phyloP scores from a whole-genome alignment of 2,797 vertebrate genomes.

The Forpus xanthops region DNA sequence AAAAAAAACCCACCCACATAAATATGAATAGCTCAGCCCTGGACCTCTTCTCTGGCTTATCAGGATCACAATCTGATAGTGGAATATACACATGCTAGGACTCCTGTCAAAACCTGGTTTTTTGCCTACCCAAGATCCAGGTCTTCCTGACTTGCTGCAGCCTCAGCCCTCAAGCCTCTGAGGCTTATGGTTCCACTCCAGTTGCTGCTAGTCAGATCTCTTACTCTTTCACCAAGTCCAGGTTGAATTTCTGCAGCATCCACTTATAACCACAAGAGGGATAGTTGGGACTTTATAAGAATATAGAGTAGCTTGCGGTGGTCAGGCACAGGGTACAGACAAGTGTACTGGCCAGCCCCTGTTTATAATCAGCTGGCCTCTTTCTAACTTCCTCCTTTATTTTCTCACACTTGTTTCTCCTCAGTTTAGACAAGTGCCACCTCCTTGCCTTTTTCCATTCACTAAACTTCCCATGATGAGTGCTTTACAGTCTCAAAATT shows the following conservation, averaged over 20 bases:
- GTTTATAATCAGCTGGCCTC: background rate
- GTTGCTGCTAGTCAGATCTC: background rate
- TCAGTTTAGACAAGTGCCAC: fast-evolving
- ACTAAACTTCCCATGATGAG: background rate
- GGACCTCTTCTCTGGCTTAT: background rate
- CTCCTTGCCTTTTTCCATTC: background rate
- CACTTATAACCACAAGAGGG: background rate
- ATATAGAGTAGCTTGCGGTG: background rate
- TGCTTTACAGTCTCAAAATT: background rate
- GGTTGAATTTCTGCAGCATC: background rate
- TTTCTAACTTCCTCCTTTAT: background rate
- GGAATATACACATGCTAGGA: fast-evolving
- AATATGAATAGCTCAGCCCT: background rate
- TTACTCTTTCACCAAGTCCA: background rate
- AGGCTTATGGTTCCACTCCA: background rate
- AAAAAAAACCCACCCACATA: background rate
- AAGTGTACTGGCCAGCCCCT: background rate
- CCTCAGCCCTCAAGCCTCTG: background rate
- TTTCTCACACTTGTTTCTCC: background rate
- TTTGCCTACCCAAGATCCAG: background rate
- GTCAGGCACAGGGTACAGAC: background rate
- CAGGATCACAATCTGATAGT: background rate
- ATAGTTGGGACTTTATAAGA: background rate
- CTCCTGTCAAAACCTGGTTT: background rate
- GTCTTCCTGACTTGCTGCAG: background rate